Evolutionary conservation across 1,140 invertebrate species (phyloP).

Genomic region (Drosophila pseudoobscura): DNA sequence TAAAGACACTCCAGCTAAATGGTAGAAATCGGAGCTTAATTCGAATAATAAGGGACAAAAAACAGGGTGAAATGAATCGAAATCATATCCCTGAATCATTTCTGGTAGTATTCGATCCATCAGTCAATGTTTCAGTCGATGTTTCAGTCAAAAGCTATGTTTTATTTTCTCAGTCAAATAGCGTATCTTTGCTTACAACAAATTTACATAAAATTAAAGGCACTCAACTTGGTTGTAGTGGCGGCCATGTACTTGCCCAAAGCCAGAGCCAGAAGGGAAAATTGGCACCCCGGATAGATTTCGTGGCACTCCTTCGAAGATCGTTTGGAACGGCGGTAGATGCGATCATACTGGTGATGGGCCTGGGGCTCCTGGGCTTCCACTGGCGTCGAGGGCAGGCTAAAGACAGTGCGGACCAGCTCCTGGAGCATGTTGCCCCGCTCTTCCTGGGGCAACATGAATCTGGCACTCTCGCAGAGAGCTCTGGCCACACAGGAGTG

Average conservation of each 20-base stretch:
- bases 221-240: constrained; percentile 54
- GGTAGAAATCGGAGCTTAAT: no score
- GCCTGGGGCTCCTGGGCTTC: constrained; percentile 49
- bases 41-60: no score
- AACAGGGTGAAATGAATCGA: no score
- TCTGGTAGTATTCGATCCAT: no score
- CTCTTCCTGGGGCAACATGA: constrained; percentile 83
- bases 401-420: constrained; percentile 87
- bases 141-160: background rate
- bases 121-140: no score
- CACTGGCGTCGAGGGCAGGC: constrained; percentile 50
- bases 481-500: constrained; percentile 87
- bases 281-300: constrained; percentile 86
- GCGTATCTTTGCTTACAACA: no score
- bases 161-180: no score
- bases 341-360: constrained; percentile 67
- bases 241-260: constrained; percentile 86
- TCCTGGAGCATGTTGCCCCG: constrained; percentile 88
- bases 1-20: no score
- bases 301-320: constrained; percentile 84
- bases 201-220: constrained; percentile 61
- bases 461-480: constrained; percentile 88
- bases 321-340: constrained; percentile 63
- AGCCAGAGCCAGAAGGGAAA: constrained; percentile 89
- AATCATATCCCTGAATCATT: no score